Evolutionary conservation across 2,888 invertebrate species (phyloP).

Genomic region (Phengaris arion): DNA sequence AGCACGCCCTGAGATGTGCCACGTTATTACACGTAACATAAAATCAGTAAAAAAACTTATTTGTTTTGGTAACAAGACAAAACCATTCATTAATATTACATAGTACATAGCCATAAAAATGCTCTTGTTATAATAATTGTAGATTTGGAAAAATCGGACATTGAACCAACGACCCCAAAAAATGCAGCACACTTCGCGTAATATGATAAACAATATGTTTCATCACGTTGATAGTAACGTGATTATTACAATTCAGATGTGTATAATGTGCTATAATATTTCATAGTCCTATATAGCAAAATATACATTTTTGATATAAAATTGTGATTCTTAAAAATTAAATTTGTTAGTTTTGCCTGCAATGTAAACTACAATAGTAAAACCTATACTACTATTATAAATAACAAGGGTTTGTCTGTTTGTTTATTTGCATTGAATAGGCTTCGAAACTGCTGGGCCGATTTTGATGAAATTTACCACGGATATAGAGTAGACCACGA

Average conservation of each 20-base stretch:
- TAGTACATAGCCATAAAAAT: background rate
- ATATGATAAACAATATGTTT: background rate
- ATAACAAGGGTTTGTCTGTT: too few species aligned
- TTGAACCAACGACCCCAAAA: slow-evolving; percentile 1
- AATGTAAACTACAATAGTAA: background rate
- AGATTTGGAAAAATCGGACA: background rate
- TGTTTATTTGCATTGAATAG: too few species aligned
- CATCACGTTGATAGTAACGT: background rate
- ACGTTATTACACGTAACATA: too few species aligned
- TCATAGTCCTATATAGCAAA: background rate
- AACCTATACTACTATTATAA: too few species aligned
- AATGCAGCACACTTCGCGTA: slow-evolving; percentile 1
- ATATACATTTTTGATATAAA: background rate
- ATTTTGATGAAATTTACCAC: too few species aligned
- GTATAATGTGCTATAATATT: background rate
- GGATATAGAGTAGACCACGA: too few species aligned
- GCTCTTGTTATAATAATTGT: background rate
- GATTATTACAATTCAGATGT: background rate
- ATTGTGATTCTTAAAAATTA: background rate
- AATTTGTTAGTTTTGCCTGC: background rate
- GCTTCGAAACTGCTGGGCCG: too few species aligned
- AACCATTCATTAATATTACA: background rate
- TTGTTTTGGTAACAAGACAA: too few species aligned
- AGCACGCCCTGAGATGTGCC: too few species aligned
- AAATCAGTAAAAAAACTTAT: too few species aligned